Percentiles rank a stretch among this genome's conserved stretches.
Evolutionary conservation across 2,113 vertebrate species (phyloP).

Genomic region (Macquaria ambigua): DNA sequence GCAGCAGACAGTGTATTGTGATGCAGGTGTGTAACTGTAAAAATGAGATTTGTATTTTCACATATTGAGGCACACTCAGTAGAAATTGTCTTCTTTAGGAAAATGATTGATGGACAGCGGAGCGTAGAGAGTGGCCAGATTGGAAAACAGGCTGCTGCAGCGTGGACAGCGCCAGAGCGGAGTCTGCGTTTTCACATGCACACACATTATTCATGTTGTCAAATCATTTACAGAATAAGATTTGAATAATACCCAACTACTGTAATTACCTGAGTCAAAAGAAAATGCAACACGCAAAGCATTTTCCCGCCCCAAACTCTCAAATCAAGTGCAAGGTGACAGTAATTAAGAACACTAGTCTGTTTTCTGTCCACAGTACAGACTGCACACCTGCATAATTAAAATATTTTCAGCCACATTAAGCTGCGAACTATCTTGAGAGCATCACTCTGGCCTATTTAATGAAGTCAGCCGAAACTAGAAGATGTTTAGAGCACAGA

Average conservation of each 20-base stretch:
- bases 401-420: conserved; percentile 35
- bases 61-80: background rate
- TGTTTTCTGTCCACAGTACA: conserved; percentile 20
- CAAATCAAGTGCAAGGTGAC: conserved; percentile 17
- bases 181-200: conserved; percentile 24
- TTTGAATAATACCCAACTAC: background rate
- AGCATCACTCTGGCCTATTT: conserved; percentile 45
- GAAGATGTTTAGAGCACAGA: conserved; percentile 44
- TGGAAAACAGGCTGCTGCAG: conserved; percentile 56
- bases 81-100: background rate
- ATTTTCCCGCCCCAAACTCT: background rate
- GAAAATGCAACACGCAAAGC: background rate
- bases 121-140: conserved; percentile 37
- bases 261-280: background rate
- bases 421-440: conserved; percentile 20
- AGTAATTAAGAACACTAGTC: conserved; percentile 19
- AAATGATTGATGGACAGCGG: background rate
- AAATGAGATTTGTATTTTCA: conserved; percentile 24
- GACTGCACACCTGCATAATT: conserved; percentile 30
- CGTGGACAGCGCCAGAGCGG: conserved; percentile 22
- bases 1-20: background rate
- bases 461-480: conserved; percentile 54
- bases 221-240: conserved; percentile 13
- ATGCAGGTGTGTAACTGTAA: conserved; percentile 9
- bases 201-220: conserved; percentile 9